Evolutionary conservation across 1,140 invertebrate species (phyloP), one percentile per base, ranked within the genome.

Genomic region (Procambarus virginalis): DNA sequence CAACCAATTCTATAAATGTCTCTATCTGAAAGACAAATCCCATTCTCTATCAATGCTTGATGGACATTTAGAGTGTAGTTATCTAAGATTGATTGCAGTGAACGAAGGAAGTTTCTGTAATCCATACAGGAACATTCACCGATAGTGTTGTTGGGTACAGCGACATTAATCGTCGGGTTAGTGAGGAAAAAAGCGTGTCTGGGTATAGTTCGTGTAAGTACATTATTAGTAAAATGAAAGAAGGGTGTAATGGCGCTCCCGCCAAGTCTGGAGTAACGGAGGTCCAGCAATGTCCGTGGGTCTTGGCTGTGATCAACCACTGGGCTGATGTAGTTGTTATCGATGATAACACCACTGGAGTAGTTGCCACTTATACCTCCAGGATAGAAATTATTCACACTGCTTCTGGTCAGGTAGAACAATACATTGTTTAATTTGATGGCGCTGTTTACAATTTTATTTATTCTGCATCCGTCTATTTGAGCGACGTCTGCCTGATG

Each of bases 201-300:
- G 14, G 84, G 84, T 22, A 78, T 17, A 14, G 22, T 6, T 68
- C 46, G n/a, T 51, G 84, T 86, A n/a, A 86, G n/a, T 2, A 86
- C 84, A 34, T 86, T 86, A 73, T 46, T 86, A 3, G 84, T 86
- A 51, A 86, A 64, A 55, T 86, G 84, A 22, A 86, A 86, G 46
- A 78, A 86, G 1, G 84, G 84, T 2, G 84, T n/a, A 17, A 60
- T 17, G 17, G 84, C 51, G 12, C 55, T 75, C 2, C 84, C 22
- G 12, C 75, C 49, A 45, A 17, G 51, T 22, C 75, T 48, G 5
- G 75, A 78, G 5, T 75, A 20, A 9, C 22, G 49, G 6, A 86
- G 73, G 14, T 86, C 45, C 6, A 86, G 58, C 84, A 86, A 34
- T 4, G 84, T 49, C 45, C 51, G 48, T n/a, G 55, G 55, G 5